Base-by-base conservation (phyloP, 2,888 invertebrate species). In the Athetis lepigone region DNA sequence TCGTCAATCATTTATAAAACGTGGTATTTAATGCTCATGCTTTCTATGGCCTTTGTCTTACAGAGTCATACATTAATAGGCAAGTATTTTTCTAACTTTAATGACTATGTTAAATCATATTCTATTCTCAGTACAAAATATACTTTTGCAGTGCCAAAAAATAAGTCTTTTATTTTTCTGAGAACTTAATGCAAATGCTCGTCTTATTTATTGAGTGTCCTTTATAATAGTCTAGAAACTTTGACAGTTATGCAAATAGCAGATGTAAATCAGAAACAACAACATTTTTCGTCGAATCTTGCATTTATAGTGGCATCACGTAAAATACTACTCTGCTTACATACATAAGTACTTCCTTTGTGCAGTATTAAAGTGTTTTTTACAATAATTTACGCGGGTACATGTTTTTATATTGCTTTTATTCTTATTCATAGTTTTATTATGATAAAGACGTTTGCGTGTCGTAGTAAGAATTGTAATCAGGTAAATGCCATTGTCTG, bases 271-370 rank as follows among this genome's bases (percentile, higher is more conserved):
- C 55, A 33, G 52, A 18, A 21, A 67, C 43, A 50, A 52, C 47
- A 45, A 50, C 19, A 18, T 21, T 43, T 67, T 75, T 65, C 50
- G 42, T 49, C 39, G 58, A 73, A 69, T 45, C 16, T 9, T 27
- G 29, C 6, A 45, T 77, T 77, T 60, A 37, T 16, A 77, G 29
- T 70, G 25, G 21, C 6, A 43, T 62, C 79, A 79, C 68, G 75
- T 61, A 46, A 19, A 21, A 25, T 16, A 56, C n/a, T 70, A 76
- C 60, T 77, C 66, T 52, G 65, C 29, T 70, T 77, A 77, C 78
- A 77, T 74, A 70, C 70, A 42, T 6, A 70, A 76, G 18, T 61
- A 70, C 49, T 66, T 76, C 65, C 52, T 39, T 50, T 43, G 61
- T 49, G 36, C 42, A 46, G 16, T 45, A 45, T 50, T 54, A 61